These are phyloP conservation scores for Falcunculus frontatus DNA, from an alignment of 2,113 vertebrate genomes.

Conservation along the genomic window DNA sequence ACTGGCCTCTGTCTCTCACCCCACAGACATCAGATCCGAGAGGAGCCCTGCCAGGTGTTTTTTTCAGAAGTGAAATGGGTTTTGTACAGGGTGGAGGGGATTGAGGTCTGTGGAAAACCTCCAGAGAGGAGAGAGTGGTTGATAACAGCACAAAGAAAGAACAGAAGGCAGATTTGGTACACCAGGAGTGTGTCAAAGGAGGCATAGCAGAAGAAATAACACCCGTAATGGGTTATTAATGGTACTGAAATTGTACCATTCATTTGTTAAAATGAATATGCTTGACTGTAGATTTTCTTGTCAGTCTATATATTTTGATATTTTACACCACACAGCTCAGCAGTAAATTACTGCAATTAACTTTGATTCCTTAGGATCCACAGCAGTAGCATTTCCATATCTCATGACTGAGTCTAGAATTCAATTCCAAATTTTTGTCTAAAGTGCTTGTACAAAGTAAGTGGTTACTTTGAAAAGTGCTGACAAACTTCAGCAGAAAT, in stretches of 20 bases:
- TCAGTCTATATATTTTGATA: constrained; percentile 36
- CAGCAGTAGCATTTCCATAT: neutral
- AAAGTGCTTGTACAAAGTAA: neutral
- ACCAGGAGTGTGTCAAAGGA: neutral
- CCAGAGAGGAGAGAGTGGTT: neutral
- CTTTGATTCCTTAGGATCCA: constrained; percentile 6
- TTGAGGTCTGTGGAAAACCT: neutral
- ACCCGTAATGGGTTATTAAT: neutral
- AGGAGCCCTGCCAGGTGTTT: neutral
- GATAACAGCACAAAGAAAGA: neutral
- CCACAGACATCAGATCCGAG: neutral
- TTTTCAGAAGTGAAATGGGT: neutral
- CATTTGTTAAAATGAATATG: neutral
- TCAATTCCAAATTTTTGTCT: neutral
- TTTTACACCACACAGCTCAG: neutral
- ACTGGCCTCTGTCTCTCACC: neutral
- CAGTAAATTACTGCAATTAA: constrained; percentile 38
- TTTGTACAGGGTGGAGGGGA: neutral
- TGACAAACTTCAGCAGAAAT: neutral
- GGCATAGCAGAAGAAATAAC: neutral
- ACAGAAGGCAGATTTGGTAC: neutral
- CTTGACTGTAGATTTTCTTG: neutral
- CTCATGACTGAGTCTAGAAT: neutral
- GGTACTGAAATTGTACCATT: neutral
- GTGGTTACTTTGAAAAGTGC: neutral